Conservation (phyloP, 2,888 invertebrate genomes). For the Microctonus brassicae region DNA sequence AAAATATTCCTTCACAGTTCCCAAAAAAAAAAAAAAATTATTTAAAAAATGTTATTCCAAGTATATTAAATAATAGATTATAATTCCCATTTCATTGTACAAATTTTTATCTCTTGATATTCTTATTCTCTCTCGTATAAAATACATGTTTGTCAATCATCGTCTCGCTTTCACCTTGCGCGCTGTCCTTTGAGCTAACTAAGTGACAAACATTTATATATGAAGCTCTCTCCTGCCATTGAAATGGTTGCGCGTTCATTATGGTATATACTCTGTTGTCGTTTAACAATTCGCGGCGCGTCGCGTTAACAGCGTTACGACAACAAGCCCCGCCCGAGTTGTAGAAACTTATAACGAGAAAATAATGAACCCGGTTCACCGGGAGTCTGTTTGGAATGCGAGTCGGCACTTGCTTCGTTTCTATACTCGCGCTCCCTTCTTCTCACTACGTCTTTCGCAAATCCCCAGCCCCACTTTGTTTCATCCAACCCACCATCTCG, state of each 20-base stretch:
- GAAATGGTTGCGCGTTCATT: not conserved
- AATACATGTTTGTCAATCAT: not conserved
- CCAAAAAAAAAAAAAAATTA: too few relatives aligned
- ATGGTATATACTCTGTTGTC: slow-evolving; percentile 43
- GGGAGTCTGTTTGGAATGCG: slow-evolving; percentile 66
- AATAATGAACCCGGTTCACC: slow-evolving; percentile 68
- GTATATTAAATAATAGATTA: too few relatives aligned
- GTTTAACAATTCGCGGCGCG: slow-evolving; percentile 67
- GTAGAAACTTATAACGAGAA: slow-evolving; percentile 69
- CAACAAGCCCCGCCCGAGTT: slow-evolving; percentile 65
- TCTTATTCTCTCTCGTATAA: too few relatives aligned
- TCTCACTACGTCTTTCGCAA: slow-evolving; percentile 33
- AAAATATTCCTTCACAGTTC: too few relatives aligned
- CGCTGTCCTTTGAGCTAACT: not conserved
- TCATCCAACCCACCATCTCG: slow-evolving; percentile 30
- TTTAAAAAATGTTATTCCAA: too few relatives aligned
- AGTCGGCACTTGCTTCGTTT: slow-evolving; percentile 49
- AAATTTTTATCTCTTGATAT: too few relatives aligned
- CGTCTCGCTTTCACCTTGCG: not conserved
- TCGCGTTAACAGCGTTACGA: slow-evolving; percentile 68
- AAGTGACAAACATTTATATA: not conserved
- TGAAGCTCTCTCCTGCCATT: not conserved
- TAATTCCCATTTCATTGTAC: too few relatives aligned
- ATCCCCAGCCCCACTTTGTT: slow-evolving; percentile 18
- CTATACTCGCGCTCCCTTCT: slow-evolving; percentile 11